A percentile compares a stretch with the other conserved stretches of the same genome.
Conservation (phyloP, 2,113 vertebrate species). For the Hylia prasina region DNA sequence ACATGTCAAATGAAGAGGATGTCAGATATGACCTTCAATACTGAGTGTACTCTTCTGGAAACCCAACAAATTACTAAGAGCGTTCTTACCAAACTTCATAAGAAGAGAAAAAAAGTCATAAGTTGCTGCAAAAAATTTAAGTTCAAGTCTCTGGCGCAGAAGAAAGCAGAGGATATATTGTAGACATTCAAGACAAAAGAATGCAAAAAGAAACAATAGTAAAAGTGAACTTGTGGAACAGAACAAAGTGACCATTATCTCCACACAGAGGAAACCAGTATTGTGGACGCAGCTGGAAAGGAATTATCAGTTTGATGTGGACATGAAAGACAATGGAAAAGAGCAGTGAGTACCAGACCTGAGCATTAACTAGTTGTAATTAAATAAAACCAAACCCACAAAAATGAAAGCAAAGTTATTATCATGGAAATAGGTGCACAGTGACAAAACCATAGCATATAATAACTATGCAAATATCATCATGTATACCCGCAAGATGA, state of each 20-base stretch:
- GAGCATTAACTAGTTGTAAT: background rate
- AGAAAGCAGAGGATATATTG: background rate
- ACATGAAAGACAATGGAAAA: background rate
- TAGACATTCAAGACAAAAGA: background rate
- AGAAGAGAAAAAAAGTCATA: background rate
- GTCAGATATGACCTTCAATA: background rate
- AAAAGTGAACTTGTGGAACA: background rate
- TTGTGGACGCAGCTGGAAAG: background rate
- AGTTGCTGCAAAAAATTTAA: background rate
- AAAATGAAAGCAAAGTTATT: background rate
- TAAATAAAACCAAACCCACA: background rate
- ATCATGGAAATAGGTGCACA: background rate
- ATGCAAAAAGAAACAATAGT: background rate
- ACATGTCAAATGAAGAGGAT: background rate
- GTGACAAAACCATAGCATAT: background rate
- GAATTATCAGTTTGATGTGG: background rate
- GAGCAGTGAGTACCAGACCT: accelerated
- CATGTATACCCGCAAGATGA: accelerated
- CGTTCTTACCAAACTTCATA: background rate
- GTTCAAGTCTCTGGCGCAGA: background rate
- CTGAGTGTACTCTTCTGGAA: background rate
- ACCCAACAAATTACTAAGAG: background rate
- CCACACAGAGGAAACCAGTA: background rate
- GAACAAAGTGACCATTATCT: background rate
- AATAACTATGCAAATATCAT: background rate